phyloP scores from a whole-genome alignment of 1,140 invertebrate genomes.

The Bombus superbus region DNA sequence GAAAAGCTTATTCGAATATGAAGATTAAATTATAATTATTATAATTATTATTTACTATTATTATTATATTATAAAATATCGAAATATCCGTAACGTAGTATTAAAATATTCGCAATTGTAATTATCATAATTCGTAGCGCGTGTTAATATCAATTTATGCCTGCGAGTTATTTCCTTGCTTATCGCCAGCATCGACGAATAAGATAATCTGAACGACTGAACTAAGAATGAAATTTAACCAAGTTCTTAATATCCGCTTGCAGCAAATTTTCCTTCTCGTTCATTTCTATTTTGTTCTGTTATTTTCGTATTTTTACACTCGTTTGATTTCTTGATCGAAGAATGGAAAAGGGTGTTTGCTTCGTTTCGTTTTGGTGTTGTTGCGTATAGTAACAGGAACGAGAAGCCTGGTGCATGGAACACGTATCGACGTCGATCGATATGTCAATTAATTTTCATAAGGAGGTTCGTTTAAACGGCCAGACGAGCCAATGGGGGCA shows the following conservation, averaged over 20 bases:
- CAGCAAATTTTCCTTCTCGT: background rate
- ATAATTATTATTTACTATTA: too few species aligned
- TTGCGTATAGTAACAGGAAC: background rate
- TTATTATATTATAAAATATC: too few species aligned
- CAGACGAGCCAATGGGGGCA: constrained; percentile 37
- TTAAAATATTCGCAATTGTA: too few species aligned
- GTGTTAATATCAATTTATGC: too few species aligned
- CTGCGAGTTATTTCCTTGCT: background rate
- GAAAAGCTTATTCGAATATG: too few species aligned
- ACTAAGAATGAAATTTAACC: background rate
- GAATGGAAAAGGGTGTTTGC: background rate
- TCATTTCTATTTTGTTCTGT: background rate
- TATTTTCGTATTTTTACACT: background rate
- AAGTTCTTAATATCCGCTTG: background rate
- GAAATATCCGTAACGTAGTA: too few species aligned
- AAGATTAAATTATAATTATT: too few species aligned
- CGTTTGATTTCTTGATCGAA: background rate
- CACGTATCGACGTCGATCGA: constrained; percentile 64
- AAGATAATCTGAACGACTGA: background rate
- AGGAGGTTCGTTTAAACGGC: constrained; percentile 72
- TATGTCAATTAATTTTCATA: constrained; percentile 79
- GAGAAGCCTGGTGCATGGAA: background rate
- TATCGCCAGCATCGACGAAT: background rate
- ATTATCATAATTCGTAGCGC: too few species aligned
- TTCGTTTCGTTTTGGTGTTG: too few species aligned